A percentile compares a stretch with the other conserved stretches of the same genome.
Conservation (phyloP, 2,113 vertebrate genomes). For the Peromyscus polionotus region DNA sequence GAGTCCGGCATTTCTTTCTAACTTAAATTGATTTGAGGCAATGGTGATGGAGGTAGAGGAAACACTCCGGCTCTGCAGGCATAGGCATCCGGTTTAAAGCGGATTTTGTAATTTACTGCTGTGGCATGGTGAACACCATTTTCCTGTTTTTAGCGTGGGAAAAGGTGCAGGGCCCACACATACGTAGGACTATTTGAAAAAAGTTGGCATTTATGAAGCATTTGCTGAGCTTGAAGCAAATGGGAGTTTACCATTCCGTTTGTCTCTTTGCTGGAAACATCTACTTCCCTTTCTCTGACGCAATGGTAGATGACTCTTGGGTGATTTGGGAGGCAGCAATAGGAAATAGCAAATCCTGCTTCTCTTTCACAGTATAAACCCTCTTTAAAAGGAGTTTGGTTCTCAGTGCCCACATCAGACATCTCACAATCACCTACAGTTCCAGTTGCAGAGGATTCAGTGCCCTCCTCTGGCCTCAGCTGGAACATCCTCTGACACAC, state of each 20-base stretch:
- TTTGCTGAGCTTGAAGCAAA: not conserved
- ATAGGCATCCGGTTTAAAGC: not conserved
- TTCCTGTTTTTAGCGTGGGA: constrained; percentile 27
- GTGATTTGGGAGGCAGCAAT: not conserved
- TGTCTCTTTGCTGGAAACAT: not conserved
- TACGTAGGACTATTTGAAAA: not conserved
- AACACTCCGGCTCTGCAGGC: fast-evolving
- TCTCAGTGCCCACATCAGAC: not conserved
- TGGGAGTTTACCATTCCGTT: not conserved
- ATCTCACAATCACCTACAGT: no score
- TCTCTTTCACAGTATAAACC: not conserved
- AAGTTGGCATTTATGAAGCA: not conserved
- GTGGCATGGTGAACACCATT: not conserved
- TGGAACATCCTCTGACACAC: not conserved
- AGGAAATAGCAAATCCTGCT: not conserved
- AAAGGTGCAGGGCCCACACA: not conserved
- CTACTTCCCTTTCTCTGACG: not conserved
- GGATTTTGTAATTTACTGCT: not conserved
- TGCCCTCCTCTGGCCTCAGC: not conserved
- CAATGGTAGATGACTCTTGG: not conserved
- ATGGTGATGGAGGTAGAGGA: fast-evolving
- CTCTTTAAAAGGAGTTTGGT: not conserved
- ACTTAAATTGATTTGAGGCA: not conserved
- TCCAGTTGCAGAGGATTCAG: no score
- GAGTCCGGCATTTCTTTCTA: not conserved